Evolutionary conservation across 2,797 vertebrate species (phyloP).

Genomic region (Xenentodon cancila): DNA sequence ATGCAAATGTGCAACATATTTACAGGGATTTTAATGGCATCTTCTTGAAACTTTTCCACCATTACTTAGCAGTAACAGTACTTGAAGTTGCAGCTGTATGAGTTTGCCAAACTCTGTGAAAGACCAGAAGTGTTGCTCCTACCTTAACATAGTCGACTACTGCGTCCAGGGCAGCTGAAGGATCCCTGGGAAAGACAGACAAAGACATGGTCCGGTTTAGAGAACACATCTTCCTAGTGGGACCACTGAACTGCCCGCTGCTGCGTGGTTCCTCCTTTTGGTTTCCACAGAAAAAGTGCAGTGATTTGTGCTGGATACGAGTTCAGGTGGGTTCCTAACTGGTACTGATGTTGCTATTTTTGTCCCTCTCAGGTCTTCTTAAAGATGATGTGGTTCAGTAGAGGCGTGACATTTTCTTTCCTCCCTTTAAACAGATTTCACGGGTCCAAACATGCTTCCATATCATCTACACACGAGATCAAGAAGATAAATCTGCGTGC

Average conservation of each 20-base stretch:
- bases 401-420: constrained; percentile 7
- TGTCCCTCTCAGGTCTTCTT: neutral
- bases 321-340: constrained; percentile 15
- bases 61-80: no score
- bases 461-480: neutral
- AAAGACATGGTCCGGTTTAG: constrained; percentile 76
- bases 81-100: no score
- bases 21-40: no score
- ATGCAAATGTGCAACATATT: no score
- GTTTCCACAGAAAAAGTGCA: constrained; percentile 13
- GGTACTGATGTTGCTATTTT: constrained; percentile 39
- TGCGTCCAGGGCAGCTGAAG: constrained; percentile 59
- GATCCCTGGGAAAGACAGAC: constrained; percentile 78
- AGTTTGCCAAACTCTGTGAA: neutral
- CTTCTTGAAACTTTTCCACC: no score
- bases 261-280: constrained; percentile 1
- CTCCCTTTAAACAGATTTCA: constrained; percentile 21
- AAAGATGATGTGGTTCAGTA: neutral
- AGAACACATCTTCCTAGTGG: constrained; percentile 66
- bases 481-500: neutral
- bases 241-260: constrained; percentile 4
- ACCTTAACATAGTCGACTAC: constrained; percentile 78
- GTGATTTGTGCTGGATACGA: neutral
- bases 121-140: constrained; percentile 27
- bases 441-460: constrained; percentile 21